phyloP scores from a whole-genome alignment of 64 coral and sea anemone species.

The Stichodactyla helianthus region DNA sequence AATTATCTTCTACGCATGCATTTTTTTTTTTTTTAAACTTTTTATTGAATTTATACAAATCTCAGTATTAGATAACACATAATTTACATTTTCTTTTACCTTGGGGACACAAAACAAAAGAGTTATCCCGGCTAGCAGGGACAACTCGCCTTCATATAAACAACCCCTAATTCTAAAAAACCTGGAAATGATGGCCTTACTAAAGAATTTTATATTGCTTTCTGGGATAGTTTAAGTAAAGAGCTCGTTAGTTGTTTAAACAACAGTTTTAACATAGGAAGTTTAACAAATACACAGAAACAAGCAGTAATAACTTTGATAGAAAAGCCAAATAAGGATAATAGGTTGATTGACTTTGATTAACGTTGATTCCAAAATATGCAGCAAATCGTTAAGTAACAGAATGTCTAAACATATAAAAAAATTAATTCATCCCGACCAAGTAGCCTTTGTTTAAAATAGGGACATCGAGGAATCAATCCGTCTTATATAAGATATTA shows the following conservation, averaged over 20 bases:
- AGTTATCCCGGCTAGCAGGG: no score
- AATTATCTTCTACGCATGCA: no score
- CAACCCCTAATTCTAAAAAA: conserved; percentile 24
- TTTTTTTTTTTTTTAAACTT: no score
- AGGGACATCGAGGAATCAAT: background rate
- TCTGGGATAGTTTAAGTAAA: background rate
- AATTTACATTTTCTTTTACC: no score
- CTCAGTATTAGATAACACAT: no score
- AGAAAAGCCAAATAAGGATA: background rate
- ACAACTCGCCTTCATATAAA: no score
- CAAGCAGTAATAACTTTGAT: conserved; percentile 34
- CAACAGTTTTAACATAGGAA: background rate
- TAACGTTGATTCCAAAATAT: conserved; percentile 27
- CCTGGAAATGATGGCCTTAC: conserved; percentile 35
- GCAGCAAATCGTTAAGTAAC: background rate
- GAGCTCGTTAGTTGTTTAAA: background rate
- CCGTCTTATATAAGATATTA: background rate
- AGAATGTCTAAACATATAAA: background rate
- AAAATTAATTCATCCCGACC: background rate
- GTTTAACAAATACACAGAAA: conserved; percentile 10
- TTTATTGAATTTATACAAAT: no score
- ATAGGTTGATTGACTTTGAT: conserved; percentile 7
- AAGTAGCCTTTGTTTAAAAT: background rate
- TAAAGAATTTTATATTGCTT: conserved; percentile 16
- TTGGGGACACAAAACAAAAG: no score